Conservation (phyloP, 2,888 invertebrate species). For the Sphinx pinastri region DNA sequence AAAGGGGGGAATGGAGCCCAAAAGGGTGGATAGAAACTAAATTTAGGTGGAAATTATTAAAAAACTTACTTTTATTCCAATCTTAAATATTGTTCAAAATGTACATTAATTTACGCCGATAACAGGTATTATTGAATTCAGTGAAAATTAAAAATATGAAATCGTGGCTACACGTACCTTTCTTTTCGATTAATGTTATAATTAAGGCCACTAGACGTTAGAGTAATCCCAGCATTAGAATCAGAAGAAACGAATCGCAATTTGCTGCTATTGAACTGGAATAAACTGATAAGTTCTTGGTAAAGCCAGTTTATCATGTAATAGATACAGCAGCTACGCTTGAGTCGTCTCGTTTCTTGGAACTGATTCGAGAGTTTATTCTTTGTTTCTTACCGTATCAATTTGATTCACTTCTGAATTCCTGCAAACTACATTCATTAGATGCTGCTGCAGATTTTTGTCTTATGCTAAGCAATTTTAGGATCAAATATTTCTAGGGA, state of each 20-base stretch:
- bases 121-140: too few relatives aligned
- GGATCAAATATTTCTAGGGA: too few relatives aligned
- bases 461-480: too few relatives aligned
- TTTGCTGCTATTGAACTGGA: background rate
- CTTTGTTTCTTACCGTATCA: slow-evolving; percentile 12
- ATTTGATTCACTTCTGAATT: slow-evolving; percentile 29
- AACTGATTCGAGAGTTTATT: background rate
- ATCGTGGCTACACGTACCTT: too few relatives aligned
- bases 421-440: background rate
- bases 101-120: too few relatives aligned
- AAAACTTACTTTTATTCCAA: too few relatives aligned
- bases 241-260: background rate
- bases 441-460: background rate
- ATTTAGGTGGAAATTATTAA: too few relatives aligned
- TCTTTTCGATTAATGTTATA: too few relatives aligned
- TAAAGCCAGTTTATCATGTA: background rate
- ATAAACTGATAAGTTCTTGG: background rate
- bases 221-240: background rate
- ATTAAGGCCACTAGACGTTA: too few relatives aligned
- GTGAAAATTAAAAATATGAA: too few relatives aligned
- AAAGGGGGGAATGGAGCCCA: background rate
- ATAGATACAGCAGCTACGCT: background rate
- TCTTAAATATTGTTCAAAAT: too few relatives aligned
- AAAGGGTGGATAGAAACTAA: too few relatives aligned
- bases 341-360: background rate